These are phyloP conservation scores for Trogon surrucura DNA, from an alignment of 2,113 vertebrate species.

Conservation along the genomic window DNA sequence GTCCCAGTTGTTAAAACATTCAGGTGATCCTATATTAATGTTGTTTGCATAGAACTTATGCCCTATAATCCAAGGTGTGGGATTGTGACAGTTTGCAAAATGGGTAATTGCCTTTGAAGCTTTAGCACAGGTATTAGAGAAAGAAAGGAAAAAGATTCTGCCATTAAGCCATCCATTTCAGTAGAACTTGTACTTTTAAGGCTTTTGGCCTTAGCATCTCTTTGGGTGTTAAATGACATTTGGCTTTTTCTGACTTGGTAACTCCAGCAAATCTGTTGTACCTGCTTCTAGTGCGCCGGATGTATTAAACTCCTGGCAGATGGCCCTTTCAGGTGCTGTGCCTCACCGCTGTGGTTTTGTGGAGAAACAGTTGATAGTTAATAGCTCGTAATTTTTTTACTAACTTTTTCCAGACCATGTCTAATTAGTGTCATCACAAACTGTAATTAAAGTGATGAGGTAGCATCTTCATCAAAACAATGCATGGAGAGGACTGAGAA, in stretches of 20 bases:
- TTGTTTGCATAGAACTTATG: neutral
- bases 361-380: neutral
- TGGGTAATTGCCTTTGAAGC: fast-evolving
- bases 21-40: neutral
- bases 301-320: fast-evolving
- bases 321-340: neutral
- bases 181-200: neutral
- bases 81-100: neutral
- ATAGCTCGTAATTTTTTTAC: neutral
- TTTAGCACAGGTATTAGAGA: neutral
- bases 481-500: neutral
- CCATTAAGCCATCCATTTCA: neutral
- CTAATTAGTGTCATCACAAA: neutral
- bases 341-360: neutral
- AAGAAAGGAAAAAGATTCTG: neutral
- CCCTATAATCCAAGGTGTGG: neutral
- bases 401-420: neutral
- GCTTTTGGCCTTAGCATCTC: neutral
- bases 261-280: neutral
- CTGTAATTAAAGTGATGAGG: neutral
- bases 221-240: neutral
- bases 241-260: neutral
- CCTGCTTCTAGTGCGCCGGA: fast-evolving
- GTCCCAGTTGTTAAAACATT: neutral
- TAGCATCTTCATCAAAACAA: neutral